Evolutionary conservation across 2,888 invertebrate genomes (phyloP), one percentile per base, ranked within the genome.

Genomic region (Limenitis arthemis): DNA sequence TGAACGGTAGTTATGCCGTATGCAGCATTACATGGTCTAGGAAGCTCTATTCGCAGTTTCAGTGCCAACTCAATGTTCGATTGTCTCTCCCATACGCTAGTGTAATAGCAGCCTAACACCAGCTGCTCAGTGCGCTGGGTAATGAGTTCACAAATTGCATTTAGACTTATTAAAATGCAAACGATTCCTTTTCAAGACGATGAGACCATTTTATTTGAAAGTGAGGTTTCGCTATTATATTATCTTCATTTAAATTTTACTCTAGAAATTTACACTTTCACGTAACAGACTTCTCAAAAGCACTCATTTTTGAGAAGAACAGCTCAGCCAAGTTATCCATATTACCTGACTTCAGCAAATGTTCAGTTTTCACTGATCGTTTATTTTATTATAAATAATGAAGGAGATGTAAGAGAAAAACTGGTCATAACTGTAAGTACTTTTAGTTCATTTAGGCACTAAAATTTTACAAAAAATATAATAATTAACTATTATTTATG

Each of bases 81-180:
- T 46, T 46, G 38, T 46, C 38, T n/a, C 38, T 37, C 30, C 37
- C 20, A 37, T 46, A 8, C 46, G 30, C 12, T 8, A 38, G 31
- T 38, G 46, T 31, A 46, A 38, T 46, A 37, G 46, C 12, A 46
- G 46, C 31, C 46, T 43, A 42, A 37, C 37, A 49, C 33, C 51
- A 54, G 51, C 44, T 44, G 52, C 44, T 33, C 37, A 39, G 47
- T 44, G 52, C 44, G 33, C 37, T 36, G 47, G 44, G 44, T 51
- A 56, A 54, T 56, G 56, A 51, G 49, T 49, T 54, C 40, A 44
- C 49, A 57, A 54, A 57, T 52, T 54, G 54, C 56, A 52, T 54
- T 54, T 52, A 41, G 34, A 32, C 44, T 50, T 54, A 57, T 54
- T 54, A 57, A 57, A 54, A 57, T 52, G 54, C 52, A 54, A 50